phyloP scores from a whole-genome alignment of 2,113 vertebrate genomes.

The Mionectes macconnelli region DNA sequence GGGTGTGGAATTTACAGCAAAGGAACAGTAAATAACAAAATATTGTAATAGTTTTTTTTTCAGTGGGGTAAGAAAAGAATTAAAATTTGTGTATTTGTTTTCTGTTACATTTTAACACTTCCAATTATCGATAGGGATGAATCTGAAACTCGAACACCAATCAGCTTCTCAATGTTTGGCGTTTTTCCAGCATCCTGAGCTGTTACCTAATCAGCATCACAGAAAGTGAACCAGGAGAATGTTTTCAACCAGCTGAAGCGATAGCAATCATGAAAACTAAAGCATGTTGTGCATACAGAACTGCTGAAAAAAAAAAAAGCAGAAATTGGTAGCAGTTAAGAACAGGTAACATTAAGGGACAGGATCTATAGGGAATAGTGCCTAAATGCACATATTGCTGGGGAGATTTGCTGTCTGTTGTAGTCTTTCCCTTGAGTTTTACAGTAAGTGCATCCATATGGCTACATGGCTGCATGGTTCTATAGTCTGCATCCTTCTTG shows the following conservation, averaged over 20 bases:
- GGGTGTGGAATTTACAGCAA: not conserved
- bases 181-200: conserved; percentile 3
- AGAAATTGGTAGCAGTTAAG: not conserved
- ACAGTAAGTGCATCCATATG: conserved; percentile 2
- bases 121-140: not conserved
- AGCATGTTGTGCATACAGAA: not conserved
- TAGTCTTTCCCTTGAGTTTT: not conserved
- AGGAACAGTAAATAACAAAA: not conserved
- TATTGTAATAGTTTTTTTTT: not conserved
- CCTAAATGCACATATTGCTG: not conserved
- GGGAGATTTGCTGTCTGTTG: conserved; percentile 1
- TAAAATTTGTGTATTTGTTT: not conserved
- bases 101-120: not conserved
- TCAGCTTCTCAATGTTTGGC: not conserved
- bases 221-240: not conserved
- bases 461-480: not conserved
- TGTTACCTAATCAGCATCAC: not conserved
- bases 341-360: conserved; percentile 24
- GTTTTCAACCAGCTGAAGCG: not conserved
- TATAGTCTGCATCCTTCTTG: not conserved
- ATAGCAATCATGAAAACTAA: not conserved
- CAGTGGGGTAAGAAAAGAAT: not conserved
- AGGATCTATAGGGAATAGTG: not conserved
- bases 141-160: not conserved
- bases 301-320: not conserved